Percentiles rank a stretch among this genome's conserved stretches.
Conservation (phyloP, 2,113 vertebrate genomes). For the Cygnus buccinator region DNA sequence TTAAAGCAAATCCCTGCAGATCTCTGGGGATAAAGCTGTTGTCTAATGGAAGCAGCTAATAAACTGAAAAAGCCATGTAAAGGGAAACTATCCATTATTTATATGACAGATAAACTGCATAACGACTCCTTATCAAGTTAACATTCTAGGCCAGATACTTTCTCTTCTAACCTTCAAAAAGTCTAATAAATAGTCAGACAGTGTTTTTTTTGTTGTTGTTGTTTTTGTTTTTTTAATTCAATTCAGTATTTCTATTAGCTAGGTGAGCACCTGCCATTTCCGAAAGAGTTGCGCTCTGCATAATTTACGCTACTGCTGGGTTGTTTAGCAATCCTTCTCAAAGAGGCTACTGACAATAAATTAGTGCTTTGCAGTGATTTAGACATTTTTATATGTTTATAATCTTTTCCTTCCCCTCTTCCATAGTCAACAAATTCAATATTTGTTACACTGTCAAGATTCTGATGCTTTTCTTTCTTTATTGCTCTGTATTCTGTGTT, state of each 20-base stretch:
- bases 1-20: constrained; percentile 15
- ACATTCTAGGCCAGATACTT: not conserved
- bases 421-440: not conserved
- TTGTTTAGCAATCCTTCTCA: constrained; percentile 5
- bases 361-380: constrained; percentile 5
- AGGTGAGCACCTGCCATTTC: not conserved
- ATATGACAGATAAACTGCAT: constrained; percentile 28
- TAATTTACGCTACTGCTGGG: not conserved
- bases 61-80: not conserved
- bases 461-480: not conserved
- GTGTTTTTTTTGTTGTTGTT: not conserved
- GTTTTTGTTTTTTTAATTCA: not conserved
- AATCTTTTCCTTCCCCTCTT: not conserved
- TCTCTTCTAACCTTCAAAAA: constrained; percentile 27
- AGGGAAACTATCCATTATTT: constrained; percentile 56
- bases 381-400: constrained; percentile 13
- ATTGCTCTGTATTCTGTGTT: not conserved
- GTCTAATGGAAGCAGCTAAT: constrained; percentile 38
- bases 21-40: not conserved
- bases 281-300: not conserved
- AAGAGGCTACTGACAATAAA: constrained; percentile 14
- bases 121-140: constrained; percentile 28
- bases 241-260: not conserved
- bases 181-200: not conserved
- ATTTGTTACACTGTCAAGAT: not conserved